Conservation (phyloP, 2,113 vertebrate genomes). For the Clarias batrachus region DNA sequence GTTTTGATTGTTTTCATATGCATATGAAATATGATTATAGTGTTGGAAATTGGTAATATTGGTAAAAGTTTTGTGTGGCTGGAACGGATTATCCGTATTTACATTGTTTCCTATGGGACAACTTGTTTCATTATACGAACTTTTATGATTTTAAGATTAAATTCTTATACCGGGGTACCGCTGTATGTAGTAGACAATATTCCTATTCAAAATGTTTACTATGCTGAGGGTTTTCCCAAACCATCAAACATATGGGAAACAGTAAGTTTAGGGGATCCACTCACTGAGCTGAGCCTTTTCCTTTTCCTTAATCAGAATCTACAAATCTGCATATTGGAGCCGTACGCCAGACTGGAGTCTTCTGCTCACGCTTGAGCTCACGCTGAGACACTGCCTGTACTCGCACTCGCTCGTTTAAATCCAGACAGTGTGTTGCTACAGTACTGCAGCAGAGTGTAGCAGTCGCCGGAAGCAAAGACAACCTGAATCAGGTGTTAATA, state of each 20-base stretch:
- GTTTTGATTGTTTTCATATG: too few relatives aligned
- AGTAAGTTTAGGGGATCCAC: background rate
- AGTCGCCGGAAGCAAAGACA: slow-evolving; percentile 1
- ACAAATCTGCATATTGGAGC: slow-evolving; percentile 12
- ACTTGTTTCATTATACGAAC: too few relatives aligned
- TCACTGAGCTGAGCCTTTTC: background rate
- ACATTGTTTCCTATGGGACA: too few relatives aligned
- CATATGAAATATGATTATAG: too few relatives aligned
- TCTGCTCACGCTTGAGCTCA: slow-evolving; percentile 30
- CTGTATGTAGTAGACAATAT: background rate
- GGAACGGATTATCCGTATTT: too few relatives aligned
- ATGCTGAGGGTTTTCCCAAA: background rate
- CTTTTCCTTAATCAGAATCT: slow-evolving; percentile 23
- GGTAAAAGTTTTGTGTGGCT: too few relatives aligned
- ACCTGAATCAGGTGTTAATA: slow-evolving; percentile 30
- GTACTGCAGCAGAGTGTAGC: slow-evolving; percentile 1
- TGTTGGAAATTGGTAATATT: too few relatives aligned
- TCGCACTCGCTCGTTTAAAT: slow-evolving; percentile 32
- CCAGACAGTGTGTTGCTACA: slow-evolving; percentile 31
- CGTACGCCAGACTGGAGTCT: slow-evolving; percentile 23
- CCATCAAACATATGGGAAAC: background rate
- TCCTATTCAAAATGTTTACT: background rate
- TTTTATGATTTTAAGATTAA: too few relatives aligned
- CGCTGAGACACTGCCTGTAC: slow-evolving; percentile 19
- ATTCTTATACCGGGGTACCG: too few relatives aligned